Percentiles rank a stretch among this genome's conserved stretches.
These are phyloP conservation scores for Tuta absoluta DNA, from an alignment of 2,888 invertebrate genomes.

Conservation along the genomic window DNA sequence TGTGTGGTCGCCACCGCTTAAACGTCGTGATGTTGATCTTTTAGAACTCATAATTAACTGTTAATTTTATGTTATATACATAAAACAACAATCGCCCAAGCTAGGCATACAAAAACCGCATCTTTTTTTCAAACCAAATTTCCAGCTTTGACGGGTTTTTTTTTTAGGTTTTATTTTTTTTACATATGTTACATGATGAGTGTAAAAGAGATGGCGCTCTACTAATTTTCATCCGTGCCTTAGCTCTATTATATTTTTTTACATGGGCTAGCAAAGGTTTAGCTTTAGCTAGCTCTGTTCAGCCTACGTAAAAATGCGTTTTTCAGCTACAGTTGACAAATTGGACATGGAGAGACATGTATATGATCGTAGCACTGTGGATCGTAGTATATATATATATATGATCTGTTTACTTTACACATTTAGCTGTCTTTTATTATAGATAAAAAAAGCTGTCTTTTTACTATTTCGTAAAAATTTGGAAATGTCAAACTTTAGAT, in stretches of 20 bases:
- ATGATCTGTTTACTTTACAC: too few species aligned
- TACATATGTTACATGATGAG: background rate
- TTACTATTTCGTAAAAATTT: background rate
- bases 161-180: constrained; percentile 2
- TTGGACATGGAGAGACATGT: too few species aligned
- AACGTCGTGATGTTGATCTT: constrained; percentile 45
- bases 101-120: background rate
- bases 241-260: background rate
- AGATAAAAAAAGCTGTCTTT: background rate
- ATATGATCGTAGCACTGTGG: too few species aligned
- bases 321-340: too few species aligned
- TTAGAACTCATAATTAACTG: constrained; percentile 40
- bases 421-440: too few species aligned
- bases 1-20: constrained; percentile 33
- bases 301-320: too few species aligned
- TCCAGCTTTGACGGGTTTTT: background rate
- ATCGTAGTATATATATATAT: too few species aligned
- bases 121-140: background rate
- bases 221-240: background rate
- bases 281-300: background rate
- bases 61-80: background rate
- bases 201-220: background rate
- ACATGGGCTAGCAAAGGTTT: background rate
- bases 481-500: background rate
- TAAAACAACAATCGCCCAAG: too few species aligned